Conservation (phyloP, 2,888 invertebrate species). For the Clitarchus hookeri region DNA sequence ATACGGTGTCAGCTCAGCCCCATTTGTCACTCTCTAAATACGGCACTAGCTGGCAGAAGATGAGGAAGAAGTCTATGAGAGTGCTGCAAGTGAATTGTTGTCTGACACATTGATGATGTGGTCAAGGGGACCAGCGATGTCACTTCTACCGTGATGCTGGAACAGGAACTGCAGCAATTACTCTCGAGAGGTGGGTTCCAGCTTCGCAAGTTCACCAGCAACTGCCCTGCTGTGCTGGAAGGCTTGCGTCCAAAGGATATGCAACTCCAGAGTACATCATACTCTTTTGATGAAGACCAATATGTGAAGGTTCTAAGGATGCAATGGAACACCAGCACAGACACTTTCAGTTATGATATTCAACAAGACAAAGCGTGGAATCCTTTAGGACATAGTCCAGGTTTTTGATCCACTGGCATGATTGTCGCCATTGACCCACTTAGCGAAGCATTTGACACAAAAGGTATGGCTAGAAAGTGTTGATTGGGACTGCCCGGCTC, state of each 20-base stretch:
- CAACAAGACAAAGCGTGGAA: neutral
- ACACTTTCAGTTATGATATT: neutral
- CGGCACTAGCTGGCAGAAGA: neutral
- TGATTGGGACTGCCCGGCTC: neutral
- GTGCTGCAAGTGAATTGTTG: neutral
- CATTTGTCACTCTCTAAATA: neutral
- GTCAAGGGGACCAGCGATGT: neutral
- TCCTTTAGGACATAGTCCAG: neutral
- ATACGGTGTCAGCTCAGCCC: neutral
- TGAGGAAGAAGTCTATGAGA: neutral
- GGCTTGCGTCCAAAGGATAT: neutral
- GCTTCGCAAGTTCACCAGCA: neutral
- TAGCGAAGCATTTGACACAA: neutral
- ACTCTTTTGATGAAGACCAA: neutral
- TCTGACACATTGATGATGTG: neutral
- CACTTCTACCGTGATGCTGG: neutral
- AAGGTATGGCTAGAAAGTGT: neutral
- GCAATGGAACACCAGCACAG: neutral
- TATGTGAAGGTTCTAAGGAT: neutral
- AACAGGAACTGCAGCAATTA: neutral
- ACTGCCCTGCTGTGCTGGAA: neutral
- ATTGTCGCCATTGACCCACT: neutral
- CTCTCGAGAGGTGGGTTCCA: neutral
- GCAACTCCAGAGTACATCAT: neutral
- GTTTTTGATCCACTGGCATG: neutral